Conservation (phyloP, 2,888 invertebrate genomes). For the Pollenia labialis region DNA sequence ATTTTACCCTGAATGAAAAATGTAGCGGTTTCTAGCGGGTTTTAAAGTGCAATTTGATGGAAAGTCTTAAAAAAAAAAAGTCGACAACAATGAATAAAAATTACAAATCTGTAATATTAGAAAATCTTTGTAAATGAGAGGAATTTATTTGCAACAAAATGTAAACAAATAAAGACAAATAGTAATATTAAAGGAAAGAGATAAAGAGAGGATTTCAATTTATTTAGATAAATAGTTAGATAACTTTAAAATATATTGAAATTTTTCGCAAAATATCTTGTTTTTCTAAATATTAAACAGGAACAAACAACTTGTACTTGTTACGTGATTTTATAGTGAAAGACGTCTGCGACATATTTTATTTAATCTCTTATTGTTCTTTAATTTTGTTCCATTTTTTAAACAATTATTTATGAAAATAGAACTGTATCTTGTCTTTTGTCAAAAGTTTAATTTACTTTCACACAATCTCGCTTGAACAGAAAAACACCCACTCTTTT, state of each 20-base stretch:
- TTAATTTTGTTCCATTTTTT: neutral
- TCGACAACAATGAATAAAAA: too few species aligned
- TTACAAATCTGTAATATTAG: neutral
- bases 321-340: conserved; percentile 15
- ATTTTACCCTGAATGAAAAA: too few species aligned
- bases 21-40: too few species aligned
- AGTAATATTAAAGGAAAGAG: neutral
- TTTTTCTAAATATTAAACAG: neutral
- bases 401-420: neutral
- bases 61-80: too few species aligned
- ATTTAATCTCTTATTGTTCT: neutral
- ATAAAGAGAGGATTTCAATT: neutral
- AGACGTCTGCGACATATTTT: conserved; percentile 18
- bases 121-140: neutral
- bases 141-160: neutral
- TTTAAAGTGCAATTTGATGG: too few species aligned
- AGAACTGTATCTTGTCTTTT: too few species aligned
- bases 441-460: conserved; percentile 50
- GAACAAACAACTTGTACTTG: conserved; percentile 12
- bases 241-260: too few species aligned
- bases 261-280: too few species aligned
- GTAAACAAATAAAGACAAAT: conserved; percentile 1
- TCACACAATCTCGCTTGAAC: conserved; percentile 28
- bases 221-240: too few species aligned
- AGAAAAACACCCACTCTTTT: conserved; percentile 17